Base-by-base conservation (phyloP, 1,140 invertebrate species). In the Leptoteleia sp. region DNA sequence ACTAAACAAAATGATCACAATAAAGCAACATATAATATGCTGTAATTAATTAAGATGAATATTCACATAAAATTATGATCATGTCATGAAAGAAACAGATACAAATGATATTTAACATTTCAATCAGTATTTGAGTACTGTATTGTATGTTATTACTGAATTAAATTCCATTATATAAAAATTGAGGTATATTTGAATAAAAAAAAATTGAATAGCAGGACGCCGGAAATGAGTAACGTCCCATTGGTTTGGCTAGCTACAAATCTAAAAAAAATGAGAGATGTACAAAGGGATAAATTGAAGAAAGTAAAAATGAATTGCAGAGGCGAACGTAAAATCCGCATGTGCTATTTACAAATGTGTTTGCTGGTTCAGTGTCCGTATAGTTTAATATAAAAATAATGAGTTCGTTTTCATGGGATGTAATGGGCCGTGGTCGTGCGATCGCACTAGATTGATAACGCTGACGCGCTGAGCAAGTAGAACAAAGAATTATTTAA, bases 401-500 rank as follows among this genome's bases (percentile, higher is more conserved):
- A 79, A 79, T 62, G 68, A 78, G 67, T 16, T 48, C 15, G 31
- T 45, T 67, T 67, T 61, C 43, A 72, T 25, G 25, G 37, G 57
- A 59, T 43, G 64, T 79, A 79, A 79, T 79, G 70, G 43, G 19
- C 70, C 70, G 52, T 70, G 25, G 45, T 25, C 12, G 38, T 35
- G 59, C 38, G 76, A 67, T 71, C 38, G 48, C 31, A 4, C 5
- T 33, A 16, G 19, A 12, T 4, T 33, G 54, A 79, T 70, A 73
- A 54, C 57, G 43, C 40, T 35, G 29, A 73, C 29, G 37, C 33
- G 33, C 1, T 54, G 43, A 38, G 57, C 38, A 48, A 38, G 16
- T 65, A 77, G 65, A 77, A 77, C 71, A 65, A 77, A 48, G 8
- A 68, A 42, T 62, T 33, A 54, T 68, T 40, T 42, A 68, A 78